phyloP scores from a whole-genome alignment of 2,113 vertebrate genomes.

The Prunella himalayana region DNA sequence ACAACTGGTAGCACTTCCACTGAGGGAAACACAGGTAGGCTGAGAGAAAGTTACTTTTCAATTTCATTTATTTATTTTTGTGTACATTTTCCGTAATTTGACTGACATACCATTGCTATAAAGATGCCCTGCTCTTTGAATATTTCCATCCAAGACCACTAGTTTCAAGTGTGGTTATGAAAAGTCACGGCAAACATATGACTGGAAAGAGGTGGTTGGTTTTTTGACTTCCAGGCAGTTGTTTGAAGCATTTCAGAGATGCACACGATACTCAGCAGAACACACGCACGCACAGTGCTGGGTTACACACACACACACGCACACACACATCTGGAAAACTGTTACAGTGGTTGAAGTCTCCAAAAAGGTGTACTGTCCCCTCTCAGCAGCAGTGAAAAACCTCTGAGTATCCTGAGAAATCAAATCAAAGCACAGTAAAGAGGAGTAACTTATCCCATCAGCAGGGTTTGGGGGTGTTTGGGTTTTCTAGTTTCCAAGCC shows the following conservation, averaged over 20 bases:
- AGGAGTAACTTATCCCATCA: background rate
- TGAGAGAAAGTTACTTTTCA: background rate
- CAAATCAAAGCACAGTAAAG: background rate
- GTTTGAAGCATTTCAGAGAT: constrained; percentile 53
- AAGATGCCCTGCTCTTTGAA: constrained; percentile 58
- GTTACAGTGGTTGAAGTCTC: constrained; percentile 33
- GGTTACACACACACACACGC: background rate
- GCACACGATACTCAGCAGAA: constrained; percentile 39
- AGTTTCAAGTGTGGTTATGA: constrained; percentile 57
- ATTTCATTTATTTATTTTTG: constrained; percentile 69
- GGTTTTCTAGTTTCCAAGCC: background rate
- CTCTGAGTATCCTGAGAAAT: constrained; percentile 64
- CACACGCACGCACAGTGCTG: constrained; percentile 44
- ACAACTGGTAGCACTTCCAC: background rate
- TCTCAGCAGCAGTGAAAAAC: constrained; percentile 60
- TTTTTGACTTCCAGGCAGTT: constrained; percentile 44
- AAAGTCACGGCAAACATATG: constrained; percentile 66
- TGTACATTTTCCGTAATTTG: constrained; percentile 63
- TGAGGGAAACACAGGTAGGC: background rate
- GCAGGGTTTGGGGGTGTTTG: background rate
- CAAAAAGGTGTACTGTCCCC: constrained; percentile 40
- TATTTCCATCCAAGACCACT: constrained; percentile 38
- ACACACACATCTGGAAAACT: constrained; percentile 6
- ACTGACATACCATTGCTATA: constrained; percentile 56
- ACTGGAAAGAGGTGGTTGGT: constrained; percentile 53